Evolutionary conservation across 2,888 invertebrate genomes (phyloP).

Genomic region (Beris morrisii): DNA sequence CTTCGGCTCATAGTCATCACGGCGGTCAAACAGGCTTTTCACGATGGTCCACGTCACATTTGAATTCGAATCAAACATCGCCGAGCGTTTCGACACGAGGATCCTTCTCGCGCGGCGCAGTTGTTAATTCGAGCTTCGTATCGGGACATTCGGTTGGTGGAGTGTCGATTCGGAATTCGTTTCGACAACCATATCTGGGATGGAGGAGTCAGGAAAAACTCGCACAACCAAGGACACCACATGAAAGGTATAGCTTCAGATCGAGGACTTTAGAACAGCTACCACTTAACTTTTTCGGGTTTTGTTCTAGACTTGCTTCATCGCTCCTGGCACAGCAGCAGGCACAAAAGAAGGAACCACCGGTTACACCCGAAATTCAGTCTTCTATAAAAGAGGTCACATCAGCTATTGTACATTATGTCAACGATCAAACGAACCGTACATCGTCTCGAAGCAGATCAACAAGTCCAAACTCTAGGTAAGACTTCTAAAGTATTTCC

Average conservation of each 20-base stretch:
- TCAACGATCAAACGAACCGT: slow-evolving; percentile 71
- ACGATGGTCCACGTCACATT: slow-evolving; percentile 73
- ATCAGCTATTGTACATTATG: slow-evolving; percentile 90
- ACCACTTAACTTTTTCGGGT: background rate
- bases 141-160: slow-evolving; percentile 69
- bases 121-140: slow-evolving; percentile 56
- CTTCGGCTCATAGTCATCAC: slow-evolving; percentile 57
- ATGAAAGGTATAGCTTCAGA: slow-evolving; percentile 65
- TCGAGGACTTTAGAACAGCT: background rate
- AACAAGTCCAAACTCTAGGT: slow-evolving; percentile 56
- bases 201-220: slow-evolving; percentile 88
- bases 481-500: slow-evolving; percentile 39
- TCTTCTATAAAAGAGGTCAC: slow-evolving; percentile 90
- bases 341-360: slow-evolving; percentile 50
- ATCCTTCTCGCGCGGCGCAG: slow-evolving; percentile 66
- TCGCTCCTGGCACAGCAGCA: slow-evolving; percentile 63
- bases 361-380: slow-evolving; percentile 68
- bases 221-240: slow-evolving; percentile 78
- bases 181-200: slow-evolving; percentile 85
- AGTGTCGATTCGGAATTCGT: slow-evolving; percentile 62
- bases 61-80: slow-evolving; percentile 73
- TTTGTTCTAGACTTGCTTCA: slow-evolving; percentile 63
- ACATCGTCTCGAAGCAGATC: slow-evolving; percentile 56
- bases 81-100: slow-evolving; percentile 74
- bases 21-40: slow-evolving; percentile 54